A percentile compares a stretch with the other conserved stretches of the same genome.
Conservation (phyloP, 2,113 vertebrate species). For the Morphnarchus princeps region DNA sequence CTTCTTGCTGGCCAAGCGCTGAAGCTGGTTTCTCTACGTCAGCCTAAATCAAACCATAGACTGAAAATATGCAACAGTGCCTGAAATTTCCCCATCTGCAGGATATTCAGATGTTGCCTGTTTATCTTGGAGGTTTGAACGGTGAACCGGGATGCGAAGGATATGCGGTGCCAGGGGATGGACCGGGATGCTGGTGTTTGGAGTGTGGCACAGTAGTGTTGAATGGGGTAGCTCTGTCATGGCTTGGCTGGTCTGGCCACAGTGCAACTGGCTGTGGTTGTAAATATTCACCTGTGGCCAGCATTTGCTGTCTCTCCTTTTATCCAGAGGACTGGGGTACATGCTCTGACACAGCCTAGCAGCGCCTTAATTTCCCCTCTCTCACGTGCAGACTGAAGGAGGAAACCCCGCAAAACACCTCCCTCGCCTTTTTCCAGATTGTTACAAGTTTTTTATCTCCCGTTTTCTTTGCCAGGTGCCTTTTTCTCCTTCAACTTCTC, state of each 20-base stretch:
- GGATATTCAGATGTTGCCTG: not conserved
- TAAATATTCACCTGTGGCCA: not conserved
- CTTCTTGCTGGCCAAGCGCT: not conserved
- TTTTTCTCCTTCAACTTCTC: not conserved
- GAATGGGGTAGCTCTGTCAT: not conserved
- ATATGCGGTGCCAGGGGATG: not conserved
- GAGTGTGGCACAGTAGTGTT: not conserved
- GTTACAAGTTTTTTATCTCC: not conserved
- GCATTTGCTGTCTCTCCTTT: not conserved
- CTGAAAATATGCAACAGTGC: not conserved
- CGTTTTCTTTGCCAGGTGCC: not conserved
- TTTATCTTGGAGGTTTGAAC: not conserved
- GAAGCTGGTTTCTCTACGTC: not conserved
- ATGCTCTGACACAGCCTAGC: not conserved
- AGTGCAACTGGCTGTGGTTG: not conserved
- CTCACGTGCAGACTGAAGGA: not conserved
- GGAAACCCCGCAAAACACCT: not conserved
- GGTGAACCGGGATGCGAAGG: not conserved
- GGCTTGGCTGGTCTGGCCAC: not conserved
- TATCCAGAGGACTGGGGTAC: not conserved
- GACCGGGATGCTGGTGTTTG: not conserved
- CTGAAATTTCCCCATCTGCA: not conserved
- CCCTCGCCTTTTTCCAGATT: not conserved
- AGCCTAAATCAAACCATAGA: not conserved
- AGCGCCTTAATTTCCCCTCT: not conserved